phyloP scores from a whole-genome alignment of 2,888 invertebrate genomes.

The Mimas tiliae region DNA sequence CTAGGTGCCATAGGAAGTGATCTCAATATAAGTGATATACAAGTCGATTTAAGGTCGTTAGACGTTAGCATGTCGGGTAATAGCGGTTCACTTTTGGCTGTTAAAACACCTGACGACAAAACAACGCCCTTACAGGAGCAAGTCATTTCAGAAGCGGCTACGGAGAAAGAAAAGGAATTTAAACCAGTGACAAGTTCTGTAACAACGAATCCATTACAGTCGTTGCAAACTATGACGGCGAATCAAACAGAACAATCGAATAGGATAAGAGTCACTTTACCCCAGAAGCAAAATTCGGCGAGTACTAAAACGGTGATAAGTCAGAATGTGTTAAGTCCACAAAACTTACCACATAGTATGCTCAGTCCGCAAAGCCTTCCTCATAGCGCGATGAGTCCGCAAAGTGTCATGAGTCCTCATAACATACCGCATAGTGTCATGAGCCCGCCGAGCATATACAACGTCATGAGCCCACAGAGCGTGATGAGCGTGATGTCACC shows the following conservation, averaged over 20 bases:
- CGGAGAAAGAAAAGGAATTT: slow-evolving; percentile 65
- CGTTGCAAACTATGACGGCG: slow-evolving; percentile 74
- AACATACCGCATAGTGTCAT: slow-evolving; percentile 68
- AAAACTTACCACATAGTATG: slow-evolving; percentile 72
- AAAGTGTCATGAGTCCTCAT: slow-evolving; percentile 75
- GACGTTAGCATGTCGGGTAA: slow-evolving; percentile 84
- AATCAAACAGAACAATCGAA: slow-evolving; percentile 73
- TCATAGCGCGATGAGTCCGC: slow-evolving; percentile 78
- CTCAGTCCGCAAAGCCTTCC: slow-evolving; percentile 77
- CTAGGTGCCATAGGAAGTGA: slow-evolving; percentile 85
- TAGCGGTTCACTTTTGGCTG: slow-evolving; percentile 72
- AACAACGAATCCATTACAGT: slow-evolving; percentile 69
- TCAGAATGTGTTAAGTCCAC: slow-evolving; percentile 74
- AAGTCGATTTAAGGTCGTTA: slow-evolving; percentile 83
- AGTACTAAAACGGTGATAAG: slow-evolving; percentile 72
- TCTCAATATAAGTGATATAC: slow-evolving; percentile 85
- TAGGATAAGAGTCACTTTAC: slow-evolving; percentile 66
- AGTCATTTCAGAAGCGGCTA: slow-evolving; percentile 69
- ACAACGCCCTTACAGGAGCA: slow-evolving; percentile 72
- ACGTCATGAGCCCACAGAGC: slow-evolving; percentile 80
- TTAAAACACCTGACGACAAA: slow-evolving; percentile 75
- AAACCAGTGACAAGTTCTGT: slow-evolving; percentile 52
- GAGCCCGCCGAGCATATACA: slow-evolving; percentile 76
- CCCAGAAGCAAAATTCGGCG: slow-evolving; percentile 68
- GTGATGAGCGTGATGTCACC: slow-evolving; percentile 82